phyloP scores from a whole-genome alignment of 2,113 vertebrate species.

The Pygathrix nemaeus region DNA sequence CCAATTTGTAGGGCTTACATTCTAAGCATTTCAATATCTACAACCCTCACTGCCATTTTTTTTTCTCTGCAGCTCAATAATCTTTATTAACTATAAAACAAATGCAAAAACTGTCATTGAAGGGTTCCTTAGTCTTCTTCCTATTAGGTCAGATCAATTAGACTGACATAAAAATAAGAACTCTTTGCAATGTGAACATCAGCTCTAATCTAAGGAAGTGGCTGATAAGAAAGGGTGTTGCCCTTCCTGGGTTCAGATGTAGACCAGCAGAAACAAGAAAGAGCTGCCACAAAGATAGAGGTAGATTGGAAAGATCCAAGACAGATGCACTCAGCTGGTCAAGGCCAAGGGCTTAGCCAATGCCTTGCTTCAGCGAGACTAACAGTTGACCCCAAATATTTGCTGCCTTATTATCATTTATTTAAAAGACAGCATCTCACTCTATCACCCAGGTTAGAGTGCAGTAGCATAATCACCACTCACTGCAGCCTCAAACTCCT shows the following conservation, averaged over 20 bases:
- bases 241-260: background rate
- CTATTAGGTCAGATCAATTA: background rate
- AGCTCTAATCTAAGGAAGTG: background rate
- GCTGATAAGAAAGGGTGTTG: background rate
- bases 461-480: no score
- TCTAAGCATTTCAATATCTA: background rate
- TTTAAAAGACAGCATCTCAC: background rate
- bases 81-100: background rate
- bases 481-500: no score
- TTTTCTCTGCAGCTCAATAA: background rate
- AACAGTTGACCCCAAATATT: background rate
- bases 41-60: background rate
- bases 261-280: background rate
- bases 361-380: background rate
- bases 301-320: background rate
- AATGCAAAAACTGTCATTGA: background rate
- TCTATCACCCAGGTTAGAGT: no score
- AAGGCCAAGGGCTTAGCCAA: background rate
- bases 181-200: background rate
- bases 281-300: background rate
- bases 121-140: background rate
- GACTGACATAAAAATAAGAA: background rate
- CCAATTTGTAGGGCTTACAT: background rate
- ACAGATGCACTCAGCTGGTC: accelerated
- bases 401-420: background rate